Conservation (phyloP, 1,140 invertebrate species). For the Latrodectus geometricus region DNA sequence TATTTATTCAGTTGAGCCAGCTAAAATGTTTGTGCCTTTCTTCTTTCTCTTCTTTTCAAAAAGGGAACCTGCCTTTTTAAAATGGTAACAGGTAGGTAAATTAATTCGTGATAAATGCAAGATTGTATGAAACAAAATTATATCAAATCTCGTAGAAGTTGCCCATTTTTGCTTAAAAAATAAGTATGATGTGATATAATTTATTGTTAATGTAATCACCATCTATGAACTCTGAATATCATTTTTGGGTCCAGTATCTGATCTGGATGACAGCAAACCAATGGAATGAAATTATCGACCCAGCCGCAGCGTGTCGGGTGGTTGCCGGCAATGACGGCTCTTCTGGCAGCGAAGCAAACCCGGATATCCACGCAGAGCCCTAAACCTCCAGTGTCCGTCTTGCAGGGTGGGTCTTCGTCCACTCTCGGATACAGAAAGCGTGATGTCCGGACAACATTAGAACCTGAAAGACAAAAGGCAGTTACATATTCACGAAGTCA, state of each 20-base stretch:
- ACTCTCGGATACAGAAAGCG: conserved; percentile 13
- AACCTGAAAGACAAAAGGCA: neutral
- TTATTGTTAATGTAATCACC: too few species aligned
- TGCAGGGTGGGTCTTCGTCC: neutral
- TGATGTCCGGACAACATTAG: conserved; percentile 15
- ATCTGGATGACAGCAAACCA: conserved; percentile 56
- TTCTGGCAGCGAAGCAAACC: conserved; percentile 16
- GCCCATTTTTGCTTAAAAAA: too few species aligned
- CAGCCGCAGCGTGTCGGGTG: conserved; percentile 40
- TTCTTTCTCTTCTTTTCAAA: too few species aligned
- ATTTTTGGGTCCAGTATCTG: conserved; percentile 32
- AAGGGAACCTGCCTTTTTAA: too few species aligned
- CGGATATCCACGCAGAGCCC: conserved; percentile 43
- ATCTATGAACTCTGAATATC: neutral
- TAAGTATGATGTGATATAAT: too few species aligned
- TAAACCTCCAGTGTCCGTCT: conserved; percentile 9
- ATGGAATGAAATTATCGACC: conserved; percentile 31
- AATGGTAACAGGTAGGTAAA: too few species aligned
- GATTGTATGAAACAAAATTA: too few species aligned
- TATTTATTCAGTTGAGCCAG: too few species aligned
- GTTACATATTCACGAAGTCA: neutral
- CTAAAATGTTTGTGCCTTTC: too few species aligned
- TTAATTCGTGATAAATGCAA: too few species aligned
- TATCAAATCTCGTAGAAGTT: too few species aligned
- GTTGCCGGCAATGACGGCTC: conserved; percentile 12